A percentile compares a stretch with the other conserved stretches of the same genome.
phyloP scores from a whole-genome alignment of 2,797 vertebrate genomes.

The Micrastur ruficollis region DNA sequence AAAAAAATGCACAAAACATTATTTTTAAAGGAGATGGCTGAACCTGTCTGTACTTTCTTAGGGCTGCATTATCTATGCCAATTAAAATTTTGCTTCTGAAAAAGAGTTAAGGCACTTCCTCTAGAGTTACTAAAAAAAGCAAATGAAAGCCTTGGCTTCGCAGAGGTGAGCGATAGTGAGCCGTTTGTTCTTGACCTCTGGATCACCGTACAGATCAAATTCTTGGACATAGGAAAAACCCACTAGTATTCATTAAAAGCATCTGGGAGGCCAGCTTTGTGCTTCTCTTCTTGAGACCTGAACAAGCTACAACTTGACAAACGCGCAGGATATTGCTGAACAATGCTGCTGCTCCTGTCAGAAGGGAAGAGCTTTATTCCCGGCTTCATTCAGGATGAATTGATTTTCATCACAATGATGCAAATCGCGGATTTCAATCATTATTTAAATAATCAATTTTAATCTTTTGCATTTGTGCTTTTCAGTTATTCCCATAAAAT shows the following conservation, averaged over 20 bases:
- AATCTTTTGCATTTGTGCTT: not conserved
- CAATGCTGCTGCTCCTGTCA: conserved; percentile 63
- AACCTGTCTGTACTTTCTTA: conserved; percentile 17
- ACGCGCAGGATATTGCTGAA: conserved; percentile 64
- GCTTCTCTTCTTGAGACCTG: conserved; percentile 26
- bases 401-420: conserved; percentile 24
- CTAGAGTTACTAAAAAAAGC: conserved; percentile 73
- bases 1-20: not conserved
- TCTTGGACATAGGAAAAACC: conserved; percentile 65
- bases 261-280: conserved; percentile 64
- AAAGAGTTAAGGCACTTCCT: conserved; percentile 66
- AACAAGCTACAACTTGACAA: conserved; percentile 53
- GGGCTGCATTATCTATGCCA: conserved; percentile 12
- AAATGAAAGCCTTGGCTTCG: conserved; percentile 67
- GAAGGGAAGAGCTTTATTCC: not conserved
- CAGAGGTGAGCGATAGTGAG: conserved; percentile 52
- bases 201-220: conserved; percentile 71
- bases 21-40: not conserved
- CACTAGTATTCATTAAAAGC: conserved; percentile 71
- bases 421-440: not conserved
- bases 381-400: not conserved
- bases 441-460: conserved; percentile 23
- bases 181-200: conserved; percentile 71
- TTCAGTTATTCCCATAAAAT: not conserved
- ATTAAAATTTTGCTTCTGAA: conserved; percentile 62